phyloP scores from a whole-genome alignment of 2,797 vertebrate species.

The Taeniopygia guttata region DNA sequence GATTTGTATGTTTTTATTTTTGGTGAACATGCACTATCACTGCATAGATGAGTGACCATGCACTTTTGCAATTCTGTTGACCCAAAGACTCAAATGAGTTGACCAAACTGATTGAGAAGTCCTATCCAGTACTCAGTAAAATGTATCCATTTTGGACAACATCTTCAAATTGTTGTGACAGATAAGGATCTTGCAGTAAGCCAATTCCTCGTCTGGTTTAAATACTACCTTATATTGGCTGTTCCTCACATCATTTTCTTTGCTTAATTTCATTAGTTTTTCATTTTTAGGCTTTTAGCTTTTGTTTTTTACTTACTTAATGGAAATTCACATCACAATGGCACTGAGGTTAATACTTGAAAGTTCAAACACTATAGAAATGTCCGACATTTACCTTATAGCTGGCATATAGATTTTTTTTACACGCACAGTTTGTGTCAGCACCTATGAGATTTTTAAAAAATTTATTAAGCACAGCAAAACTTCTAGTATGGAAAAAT shows the following conservation, averaged over 20 bases:
- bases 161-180: neutral
- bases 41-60: neutral
- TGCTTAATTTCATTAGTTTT: neutral
- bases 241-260: neutral
- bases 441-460: accelerated
- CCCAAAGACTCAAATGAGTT: neutral
- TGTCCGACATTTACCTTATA: neutral
- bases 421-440: neutral
- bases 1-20: neutral
- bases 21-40: neutral
- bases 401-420: neutral
- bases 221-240: neutral
- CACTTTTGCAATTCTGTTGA: neutral
- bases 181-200: neutral
- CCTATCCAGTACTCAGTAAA: neutral
- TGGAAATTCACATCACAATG: neutral
- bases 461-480: neutral
- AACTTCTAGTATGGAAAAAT: neutral
- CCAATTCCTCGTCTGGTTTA: neutral
- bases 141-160: neutral
- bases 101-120: neutral
- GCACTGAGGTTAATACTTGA: neutral
- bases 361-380: neutral
- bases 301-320: neutral
- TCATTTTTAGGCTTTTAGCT: neutral